A percentile compares a stretch with the other conserved stretches of the same genome.
phyloP scores from a whole-genome alignment of 53 echinoderm and acorn worm genomes.

The Zoroaster sp. region DNA sequence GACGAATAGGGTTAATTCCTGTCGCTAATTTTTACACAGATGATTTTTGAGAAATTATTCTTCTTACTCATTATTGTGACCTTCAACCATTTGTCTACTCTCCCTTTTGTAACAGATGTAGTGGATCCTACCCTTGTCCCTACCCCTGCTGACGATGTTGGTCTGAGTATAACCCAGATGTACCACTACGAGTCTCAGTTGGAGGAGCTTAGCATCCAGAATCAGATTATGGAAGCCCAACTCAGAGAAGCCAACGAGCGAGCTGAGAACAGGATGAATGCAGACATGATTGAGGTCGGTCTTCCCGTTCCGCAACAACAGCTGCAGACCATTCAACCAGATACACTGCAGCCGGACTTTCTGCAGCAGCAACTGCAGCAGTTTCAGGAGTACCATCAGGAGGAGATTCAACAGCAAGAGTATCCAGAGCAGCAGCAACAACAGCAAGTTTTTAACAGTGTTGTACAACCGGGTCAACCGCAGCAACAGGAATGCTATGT shows the following conservation, averaged over 20 bases:
- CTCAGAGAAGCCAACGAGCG: constrained; percentile 52
- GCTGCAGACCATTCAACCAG: background rate
- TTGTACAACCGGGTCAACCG: background rate
- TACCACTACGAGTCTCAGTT: constrained; percentile 77
- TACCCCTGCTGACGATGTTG: constrained; percentile 71
- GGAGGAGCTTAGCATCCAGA: constrained; percentile 64
- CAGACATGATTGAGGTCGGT: background rate
- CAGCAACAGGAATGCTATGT: background rate
- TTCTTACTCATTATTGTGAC: background rate
- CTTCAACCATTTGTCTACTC: background rate
- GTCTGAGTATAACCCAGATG: constrained; percentile 82
- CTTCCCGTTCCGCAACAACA: background rate
- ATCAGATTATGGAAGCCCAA: constrained; percentile 59
- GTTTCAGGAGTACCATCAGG: background rate
- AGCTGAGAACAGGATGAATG: background rate
- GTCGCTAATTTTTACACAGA: too few species aligned
- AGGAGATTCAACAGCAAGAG: background rate
- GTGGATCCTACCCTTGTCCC: constrained; percentile 24
- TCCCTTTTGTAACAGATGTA: background rate
- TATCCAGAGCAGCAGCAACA: background rate
- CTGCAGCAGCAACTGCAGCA: constrained; percentile 30
- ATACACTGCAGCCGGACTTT: background rate
- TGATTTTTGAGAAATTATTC: too few species aligned
- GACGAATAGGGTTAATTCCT: too few species aligned
- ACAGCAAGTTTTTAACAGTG: background rate